These are phyloP conservation scores for Eudemis profundana DNA, from an alignment of 2,888 invertebrate genomes.

Conservation along the genomic window DNA sequence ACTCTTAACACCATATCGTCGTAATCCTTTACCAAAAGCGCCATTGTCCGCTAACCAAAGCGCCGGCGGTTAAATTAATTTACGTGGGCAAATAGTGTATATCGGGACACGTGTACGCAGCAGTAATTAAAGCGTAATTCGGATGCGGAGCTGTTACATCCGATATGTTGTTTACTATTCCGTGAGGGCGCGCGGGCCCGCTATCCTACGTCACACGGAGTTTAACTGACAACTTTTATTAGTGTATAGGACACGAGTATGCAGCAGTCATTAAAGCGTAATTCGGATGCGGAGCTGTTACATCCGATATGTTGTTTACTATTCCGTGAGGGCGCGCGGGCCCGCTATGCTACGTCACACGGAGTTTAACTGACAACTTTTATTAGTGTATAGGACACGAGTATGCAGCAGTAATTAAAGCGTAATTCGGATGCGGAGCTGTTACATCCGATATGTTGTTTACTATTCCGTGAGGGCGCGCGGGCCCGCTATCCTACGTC, in stretches of 20 bases:
- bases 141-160: constrained; percentile 49
- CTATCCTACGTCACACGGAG: constrained; percentile 29
- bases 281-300: constrained; percentile 49
- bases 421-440: constrained; percentile 49
- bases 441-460: constrained; percentile 52
- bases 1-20: too few species aligned
- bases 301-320: constrained; percentile 52
- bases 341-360: constrained; percentile 39
- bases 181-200: constrained; percentile 44
- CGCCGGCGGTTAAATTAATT: constrained; percentile 33
- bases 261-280: constrained; percentile 50
- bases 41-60: too few species aligned
- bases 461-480: constrained; percentile 47
- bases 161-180: constrained; percentile 52
- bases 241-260: constrained; percentile 42
- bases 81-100: constrained; percentile 20
- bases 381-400: constrained; percentile 38
- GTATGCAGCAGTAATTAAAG: constrained; percentile 49
- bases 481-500: constrained; percentile 39
- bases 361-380: constrained; percentile 14
- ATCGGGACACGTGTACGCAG: constrained; percentile 42
- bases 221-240: too few species aligned
- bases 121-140: constrained; percentile 51
- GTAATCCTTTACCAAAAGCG: too few species aligned
- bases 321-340: constrained; percentile 45